Conservation (phyloP, 2,888 invertebrate species). For the Argynnis bischoffii region DNA sequence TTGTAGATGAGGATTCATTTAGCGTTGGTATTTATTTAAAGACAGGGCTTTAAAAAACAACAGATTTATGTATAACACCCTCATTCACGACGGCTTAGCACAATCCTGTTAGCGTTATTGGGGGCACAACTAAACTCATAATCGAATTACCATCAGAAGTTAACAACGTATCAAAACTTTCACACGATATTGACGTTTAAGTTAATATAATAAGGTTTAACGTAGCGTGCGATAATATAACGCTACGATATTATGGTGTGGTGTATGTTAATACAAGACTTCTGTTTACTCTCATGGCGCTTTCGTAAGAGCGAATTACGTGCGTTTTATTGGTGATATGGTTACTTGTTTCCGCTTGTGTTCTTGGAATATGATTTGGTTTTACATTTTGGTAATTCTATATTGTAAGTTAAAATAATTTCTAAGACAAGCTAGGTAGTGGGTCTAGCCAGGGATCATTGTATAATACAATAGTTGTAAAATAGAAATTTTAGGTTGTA, state of each 20-base stretch:
- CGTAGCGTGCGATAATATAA: slow-evolving; percentile 17
- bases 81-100: slow-evolving; percentile 41
- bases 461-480: too few species aligned
- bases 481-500: too few species aligned
- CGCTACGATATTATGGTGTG: slow-evolving; percentile 19
- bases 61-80: slow-evolving; percentile 38
- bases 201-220: slow-evolving; percentile 27
- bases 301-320: slow-evolving; percentile 50
- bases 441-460: not conserved
- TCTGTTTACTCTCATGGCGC: slow-evolving; percentile 47
- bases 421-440: not conserved
- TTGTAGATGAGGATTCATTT: slow-evolving; percentile 3
- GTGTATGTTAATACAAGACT: slow-evolving; percentile 40
- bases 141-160: slow-evolving; percentile 63
- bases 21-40: slow-evolving; percentile 7
- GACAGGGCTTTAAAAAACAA: slow-evolving; percentile 29
- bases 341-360: slow-evolving; percentile 31
- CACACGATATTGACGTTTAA: slow-evolving; percentile 35
- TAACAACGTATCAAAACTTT: slow-evolving; percentile 44
- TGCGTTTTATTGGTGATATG: slow-evolving; percentile 37
- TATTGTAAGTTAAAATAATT: not conserved
- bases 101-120: slow-evolving; percentile 68
- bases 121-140: slow-evolving; percentile 65
- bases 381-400: not conserved
- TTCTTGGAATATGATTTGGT: not conserved